Percentiles rank a stretch among this genome's conserved stretches.
Conservation (phyloP, 1,140 invertebrate genomes). For the Mya arenaria region DNA sequence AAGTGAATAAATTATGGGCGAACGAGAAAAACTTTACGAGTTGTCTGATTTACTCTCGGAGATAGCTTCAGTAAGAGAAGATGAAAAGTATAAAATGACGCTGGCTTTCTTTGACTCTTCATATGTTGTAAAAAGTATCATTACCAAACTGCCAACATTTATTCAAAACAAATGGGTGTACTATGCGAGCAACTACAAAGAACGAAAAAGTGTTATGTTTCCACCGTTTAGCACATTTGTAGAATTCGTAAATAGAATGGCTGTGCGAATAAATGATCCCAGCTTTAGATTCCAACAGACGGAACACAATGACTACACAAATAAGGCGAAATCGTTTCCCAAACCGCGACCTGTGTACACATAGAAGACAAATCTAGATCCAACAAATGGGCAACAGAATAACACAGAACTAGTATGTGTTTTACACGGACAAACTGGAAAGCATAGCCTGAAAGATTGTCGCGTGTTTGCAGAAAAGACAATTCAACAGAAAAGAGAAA, state of each 20-base stretch:
- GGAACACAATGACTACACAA: not conserved
- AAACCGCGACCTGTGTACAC: not conserved
- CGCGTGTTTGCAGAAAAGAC: not conserved
- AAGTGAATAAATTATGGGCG: not conserved
- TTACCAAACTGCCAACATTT: not conserved
- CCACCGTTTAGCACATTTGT: not conserved
- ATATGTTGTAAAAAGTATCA: not conserved
- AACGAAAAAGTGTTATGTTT: not conserved
- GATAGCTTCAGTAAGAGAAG: slow-evolving; percentile 29
- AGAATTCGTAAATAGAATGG: not conserved
- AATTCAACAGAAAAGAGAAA: not conserved
- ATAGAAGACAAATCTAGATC: not conserved
- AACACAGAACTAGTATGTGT: not conserved
- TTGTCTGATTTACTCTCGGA: slow-evolving; percentile 18
- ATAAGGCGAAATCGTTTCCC: not conserved
- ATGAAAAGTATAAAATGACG: not conserved
- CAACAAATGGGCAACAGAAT: not conserved
- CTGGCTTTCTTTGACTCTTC: not conserved
- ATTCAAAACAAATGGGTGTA: not conserved
- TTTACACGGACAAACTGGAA: not conserved
- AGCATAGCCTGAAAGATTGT: not conserved
- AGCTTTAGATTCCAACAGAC: not conserved
- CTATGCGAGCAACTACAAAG: not conserved
- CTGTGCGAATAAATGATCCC: not conserved
- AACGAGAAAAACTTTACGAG: slow-evolving; percentile 26